Evolutionary conservation across 2,888 invertebrate genomes (phyloP), one percentile per base, ranked within the genome.

Genomic region (Torymus texanus): DNA sequence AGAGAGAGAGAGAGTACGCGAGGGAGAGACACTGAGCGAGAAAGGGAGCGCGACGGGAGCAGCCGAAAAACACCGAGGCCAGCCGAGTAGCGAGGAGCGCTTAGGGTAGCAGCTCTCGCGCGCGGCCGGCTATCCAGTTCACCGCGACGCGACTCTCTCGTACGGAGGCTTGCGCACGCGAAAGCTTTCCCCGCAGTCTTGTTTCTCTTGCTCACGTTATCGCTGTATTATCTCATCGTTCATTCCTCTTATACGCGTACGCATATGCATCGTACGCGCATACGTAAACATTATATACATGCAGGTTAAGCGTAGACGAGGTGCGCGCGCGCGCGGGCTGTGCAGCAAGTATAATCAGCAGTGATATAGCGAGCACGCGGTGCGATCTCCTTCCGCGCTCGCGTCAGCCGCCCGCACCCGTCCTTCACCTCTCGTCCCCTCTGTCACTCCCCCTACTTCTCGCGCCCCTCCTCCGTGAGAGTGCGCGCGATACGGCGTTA

Each of bases 1-100:
- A 50, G 67, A 14, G 21, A 59, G 41, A 13, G 58, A 14, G 12
- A 56, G 56, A 8, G 61, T 24, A 56, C 53, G 83, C 75, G 78
- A n/a, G 55, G 4, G 74, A 50, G 67, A 16, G 55, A 8, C 61
- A 21, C 24, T 53, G 66, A 50, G 67, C 10, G 55, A 50, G 58
- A 10, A 61, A 24, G 66, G 55, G 83, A 74, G 78, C 62, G 78
- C 68, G 83, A 81, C 79, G 71, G n/a, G 84, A 85, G 41, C 8
- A 41, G 77, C 81, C 90, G 89, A 87, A 79, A 70, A 74, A 70
- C 74, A 51, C 86, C 89, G 89, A 87, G 85, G 82, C 41, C 50
- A 62, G 78, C 81, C 83, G 84, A 84, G 84, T 8, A 8, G 41
- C 41, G 41, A 41, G 82, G 41, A 41, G 82, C 80, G 79, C 76